Base-by-base conservation (phyloP, 2,888 invertebrate genomes). In the Incurvaria masculella region DNA sequence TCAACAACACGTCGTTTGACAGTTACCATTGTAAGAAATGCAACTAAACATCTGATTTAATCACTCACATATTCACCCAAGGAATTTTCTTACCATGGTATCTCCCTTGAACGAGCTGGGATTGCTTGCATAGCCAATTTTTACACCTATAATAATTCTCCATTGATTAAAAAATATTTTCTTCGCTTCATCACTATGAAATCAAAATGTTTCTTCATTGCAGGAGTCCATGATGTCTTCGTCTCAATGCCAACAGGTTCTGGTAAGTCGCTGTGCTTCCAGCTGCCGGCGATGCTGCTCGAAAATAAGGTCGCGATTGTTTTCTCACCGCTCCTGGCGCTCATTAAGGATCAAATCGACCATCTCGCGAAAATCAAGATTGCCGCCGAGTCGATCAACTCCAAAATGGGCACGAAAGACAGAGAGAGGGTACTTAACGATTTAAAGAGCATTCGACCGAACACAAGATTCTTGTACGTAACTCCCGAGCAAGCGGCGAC, bases 211-310 rank as follows among this genome's bases (percentile, higher is more conserved):
- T n/a, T 33, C 19, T 47, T 52, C 39, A 54, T 74, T 80, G 52
- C 65, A 93, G 93, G 87, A 56, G 84, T 88, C 57, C 82, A 86
- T 59, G 98, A 99, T 86, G 91, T 97, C 1, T 95, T 91, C 65
- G 87, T 99, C 11, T 96, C 94, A 53, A 97, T 99, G 96, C 99
- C 99, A 2, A 99, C 99, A 4, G 99, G 99, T 16, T 91, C 92
- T 33, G 99, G 99, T 38, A 99, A 99, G 76, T 98, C 97, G 0
- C 74, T 99, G 18, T 97, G 97, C 69, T 99, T 94, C 72, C 98
- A 98, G 69, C 78, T 99, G 54, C 99, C 99, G 27, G 95, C 97
- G 1, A 82, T 96, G 55, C 75, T 95, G 59, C 83, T 86, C 55
- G 83, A 87, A 47, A 81, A 86, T 58, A 86, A 89, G 68, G 82